These are phyloP conservation scores for Hafferia zeledoni DNA, from an alignment of 2,797 vertebrate genomes.

Conservation along the genomic window DNA sequence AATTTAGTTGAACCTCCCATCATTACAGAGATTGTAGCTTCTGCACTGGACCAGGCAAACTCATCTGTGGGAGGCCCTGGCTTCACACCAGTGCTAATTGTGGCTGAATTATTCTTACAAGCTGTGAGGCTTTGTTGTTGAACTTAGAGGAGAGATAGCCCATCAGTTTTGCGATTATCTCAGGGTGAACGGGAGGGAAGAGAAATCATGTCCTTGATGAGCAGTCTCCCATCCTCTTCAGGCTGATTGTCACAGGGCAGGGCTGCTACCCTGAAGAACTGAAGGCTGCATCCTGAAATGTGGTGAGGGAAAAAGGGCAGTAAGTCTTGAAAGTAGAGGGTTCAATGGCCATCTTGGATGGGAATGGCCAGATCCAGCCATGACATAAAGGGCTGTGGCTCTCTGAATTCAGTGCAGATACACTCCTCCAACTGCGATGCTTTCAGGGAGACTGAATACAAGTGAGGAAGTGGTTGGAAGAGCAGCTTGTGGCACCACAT, in stretches of 20 bases:
- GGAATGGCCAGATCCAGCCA: background rate
- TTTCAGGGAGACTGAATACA: background rate
- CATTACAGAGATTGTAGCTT: conserved; percentile 54
- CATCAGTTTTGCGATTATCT: background rate
- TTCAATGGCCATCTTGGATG: background rate
- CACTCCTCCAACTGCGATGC: background rate
- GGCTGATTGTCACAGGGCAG: background rate
- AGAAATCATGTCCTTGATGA: background rate
- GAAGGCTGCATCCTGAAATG: background rate
- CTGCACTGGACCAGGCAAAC: conserved; percentile 35
- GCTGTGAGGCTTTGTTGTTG: conserved; percentile 13
- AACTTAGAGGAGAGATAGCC: conserved; percentile 5
- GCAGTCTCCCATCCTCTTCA: background rate
- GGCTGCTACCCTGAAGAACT: background rate
- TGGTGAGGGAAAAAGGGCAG: background rate
- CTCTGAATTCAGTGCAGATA: background rate
- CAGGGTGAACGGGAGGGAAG: background rate
- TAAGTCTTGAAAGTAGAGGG: background rate
- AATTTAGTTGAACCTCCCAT: conserved; percentile 48
- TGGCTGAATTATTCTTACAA: conserved; percentile 28
- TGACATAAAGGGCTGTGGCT: background rate
- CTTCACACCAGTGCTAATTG: conserved; percentile 41
- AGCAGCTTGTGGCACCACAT: background rate
- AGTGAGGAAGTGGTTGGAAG: background rate
- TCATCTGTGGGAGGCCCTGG: conserved; percentile 52